Evolutionary conservation across 2,113 vertebrate species (phyloP), one percentile per base, ranked within the genome.

Genomic region (Heterotis niloticus): DNA sequence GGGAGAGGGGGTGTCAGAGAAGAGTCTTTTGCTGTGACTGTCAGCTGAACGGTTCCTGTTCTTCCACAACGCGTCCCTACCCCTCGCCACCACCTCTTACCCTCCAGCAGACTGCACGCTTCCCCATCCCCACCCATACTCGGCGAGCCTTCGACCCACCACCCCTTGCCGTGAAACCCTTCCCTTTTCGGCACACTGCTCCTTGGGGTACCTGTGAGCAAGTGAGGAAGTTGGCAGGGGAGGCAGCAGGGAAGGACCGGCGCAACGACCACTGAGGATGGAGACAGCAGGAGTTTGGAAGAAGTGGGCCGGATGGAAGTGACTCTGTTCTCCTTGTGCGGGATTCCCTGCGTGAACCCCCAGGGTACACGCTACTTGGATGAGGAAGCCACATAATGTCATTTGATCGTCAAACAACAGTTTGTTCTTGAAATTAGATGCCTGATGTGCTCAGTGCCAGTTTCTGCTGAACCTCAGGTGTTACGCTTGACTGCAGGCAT

Each of bases 281-380:
- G 51, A 57, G 71, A 20, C 54, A 44, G 69, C 5, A 44, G 69
- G 23, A n/a, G n/a, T n/a, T n/a, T n/a, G n/a, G n/a, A n/a, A n/a
- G n/a, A n/a, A n/a, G n/a, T n/a, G n/a, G n/a, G n/a, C n/a, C n/a
- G n/a, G 52, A 26, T 4, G 13, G 52, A 54, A 74, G 62, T 10
- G 62, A 5, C 9, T 12, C 10, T 26, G 56, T 20, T 24, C 26
- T 26, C 34, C 11, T 57, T 84, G 74, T 26, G 69, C 54, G 44
- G 16, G 79, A 59, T 79, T 83, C 81, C 66, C 51, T n/a, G 9
- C 9, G 13, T 5, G 68, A 20, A 51, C 68, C 28, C 34, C 1
- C 71, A 26, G 14, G 26, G 52, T 56, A 20, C 44, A 17, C 0
- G n/a, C 5, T 28, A 20, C 44, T 52, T 23, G 4, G 18, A 51